phyloP scores from a whole-genome alignment of 2,113 vertebrate genomes.

The Leucopsar rothschildi region DNA sequence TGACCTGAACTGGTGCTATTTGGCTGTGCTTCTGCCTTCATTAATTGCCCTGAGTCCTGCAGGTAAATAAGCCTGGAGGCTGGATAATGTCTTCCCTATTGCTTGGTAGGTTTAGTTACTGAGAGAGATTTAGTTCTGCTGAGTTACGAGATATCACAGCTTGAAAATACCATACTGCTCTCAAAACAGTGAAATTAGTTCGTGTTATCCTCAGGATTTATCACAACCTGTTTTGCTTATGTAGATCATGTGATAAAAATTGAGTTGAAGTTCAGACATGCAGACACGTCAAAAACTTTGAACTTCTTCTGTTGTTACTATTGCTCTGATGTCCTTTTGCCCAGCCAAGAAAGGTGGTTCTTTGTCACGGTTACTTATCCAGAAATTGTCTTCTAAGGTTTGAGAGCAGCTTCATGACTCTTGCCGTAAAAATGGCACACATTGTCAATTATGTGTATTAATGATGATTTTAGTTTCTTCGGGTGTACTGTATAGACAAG shows the following conservation, averaged over 20 bases:
- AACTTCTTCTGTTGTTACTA: neutral
- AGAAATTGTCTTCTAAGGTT: neutral
- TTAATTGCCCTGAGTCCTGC: neutral
- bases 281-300: neutral
- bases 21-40: neutral
- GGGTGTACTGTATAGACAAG: neutral
- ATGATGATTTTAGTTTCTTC: neutral
- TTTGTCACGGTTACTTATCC: neutral
- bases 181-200: neutral
- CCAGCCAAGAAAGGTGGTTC: neutral
- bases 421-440: neutral
- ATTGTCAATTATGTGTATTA: neutral
- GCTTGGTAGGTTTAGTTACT: neutral
- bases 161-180: neutral
- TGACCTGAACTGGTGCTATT: neutral
- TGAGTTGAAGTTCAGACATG: neutral
- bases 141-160: neutral
- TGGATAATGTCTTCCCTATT: neutral
- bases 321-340: neutral
- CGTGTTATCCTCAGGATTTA: neutral
- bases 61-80: neutral
- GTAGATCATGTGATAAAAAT: neutral
- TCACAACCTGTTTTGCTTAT: neutral
- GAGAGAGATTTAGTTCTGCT: neutral
- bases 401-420: neutral